A percentile compares a stretch with the other conserved stretches of the same genome.
phyloP scores from a whole-genome alignment of 2,797 vertebrate genomes.

The Helostoma temminkii region DNA sequence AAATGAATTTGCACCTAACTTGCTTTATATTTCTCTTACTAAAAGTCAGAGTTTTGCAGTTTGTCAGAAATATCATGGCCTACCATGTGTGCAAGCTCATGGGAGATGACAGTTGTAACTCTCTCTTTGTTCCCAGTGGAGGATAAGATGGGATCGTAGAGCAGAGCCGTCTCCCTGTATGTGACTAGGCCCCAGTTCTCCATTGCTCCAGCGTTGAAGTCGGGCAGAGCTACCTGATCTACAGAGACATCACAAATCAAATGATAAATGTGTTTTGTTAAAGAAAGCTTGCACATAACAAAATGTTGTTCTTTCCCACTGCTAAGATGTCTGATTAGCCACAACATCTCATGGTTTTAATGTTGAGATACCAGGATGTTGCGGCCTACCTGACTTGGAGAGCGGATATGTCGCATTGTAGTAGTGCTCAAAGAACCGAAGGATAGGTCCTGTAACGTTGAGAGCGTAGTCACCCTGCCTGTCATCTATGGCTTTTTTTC shows the following conservation, averaged over 20 bases:
- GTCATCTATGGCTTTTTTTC: conserved; percentile 76
- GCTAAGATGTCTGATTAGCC: no score
- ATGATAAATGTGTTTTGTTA: background rate
- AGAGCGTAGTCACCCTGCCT: conserved; percentile 86
- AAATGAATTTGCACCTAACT: no score
- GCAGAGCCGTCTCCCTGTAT: conserved; percentile 90
- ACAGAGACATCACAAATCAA: background rate
- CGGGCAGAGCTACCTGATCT: conserved; percentile 93
- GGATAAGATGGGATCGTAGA: conserved; percentile 80
- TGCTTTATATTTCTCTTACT: no score
- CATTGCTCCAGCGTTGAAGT: conserved; percentile 93
- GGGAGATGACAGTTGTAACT: conserved; percentile 85
- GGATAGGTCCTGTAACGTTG: conserved; percentile 83
- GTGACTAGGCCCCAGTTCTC: conserved; percentile 97
- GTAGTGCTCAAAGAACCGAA: conserved; percentile 85
- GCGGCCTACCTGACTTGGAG: conserved; percentile 87
- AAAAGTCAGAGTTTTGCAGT: no score
- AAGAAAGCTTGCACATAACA: background rate
- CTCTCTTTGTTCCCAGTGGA: conserved; percentile 90
- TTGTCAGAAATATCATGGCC: background rate
- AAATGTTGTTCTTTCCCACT: no score
- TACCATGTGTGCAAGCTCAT: conserved; percentile 95
- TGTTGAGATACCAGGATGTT: no score
- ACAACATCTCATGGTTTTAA: no score
- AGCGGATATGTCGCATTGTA: conserved; percentile 88